Base-by-base conservation (phyloP, 2,113 vertebrate genomes). In the Verasper variegatus region DNA sequence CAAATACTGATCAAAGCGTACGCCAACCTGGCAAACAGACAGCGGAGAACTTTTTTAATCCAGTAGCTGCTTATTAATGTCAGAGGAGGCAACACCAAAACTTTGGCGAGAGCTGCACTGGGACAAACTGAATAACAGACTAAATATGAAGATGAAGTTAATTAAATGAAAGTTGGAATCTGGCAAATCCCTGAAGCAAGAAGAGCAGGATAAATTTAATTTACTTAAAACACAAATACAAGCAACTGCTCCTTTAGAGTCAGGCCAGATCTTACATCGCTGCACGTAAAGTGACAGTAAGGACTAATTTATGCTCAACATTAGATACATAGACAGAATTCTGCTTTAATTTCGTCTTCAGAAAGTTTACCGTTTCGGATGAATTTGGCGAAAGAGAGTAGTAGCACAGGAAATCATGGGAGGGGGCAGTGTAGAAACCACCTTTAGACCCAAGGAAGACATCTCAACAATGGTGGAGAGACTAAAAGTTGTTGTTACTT, bases 1-100 rank as follows among this genome's bases (percentile, higher is more conserved):
- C 1, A 58, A 61, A 65, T 69, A 62, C 40, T 74, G 72, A 84
- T 85, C 79, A 80, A 80, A 85, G 74, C 62, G 3, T 3, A 62
- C 56, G 55, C 27, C 59, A 62, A 54, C 60, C 27, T 13, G 20
- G 52, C 69, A 61, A 62, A 35, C 42, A 76, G 61, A 64, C 65
- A 60, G 68, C 64, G 71, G 23, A 72, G 65, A 76, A 59, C 42
- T 40, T 70, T 70, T 62, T 70, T 31, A 71, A 86, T n/a, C 56
- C 74, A 60, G 66, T 8, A 24, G 57, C 58, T 62, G 76, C 55
- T 67, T 71, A 74, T 62, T 64, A 56, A 61, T 82, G 69, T 71
- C 62, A 55, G 45, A 1, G 4, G 51, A 52, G 51, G n/a, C 51
- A n/a, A 52, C 18, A 52, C 51, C 2, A 20, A 52, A 75, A 73